Evolutionary conservation across 2,797 vertebrate species (phyloP).

Genomic region (Halcyon smyrnensis): DNA sequence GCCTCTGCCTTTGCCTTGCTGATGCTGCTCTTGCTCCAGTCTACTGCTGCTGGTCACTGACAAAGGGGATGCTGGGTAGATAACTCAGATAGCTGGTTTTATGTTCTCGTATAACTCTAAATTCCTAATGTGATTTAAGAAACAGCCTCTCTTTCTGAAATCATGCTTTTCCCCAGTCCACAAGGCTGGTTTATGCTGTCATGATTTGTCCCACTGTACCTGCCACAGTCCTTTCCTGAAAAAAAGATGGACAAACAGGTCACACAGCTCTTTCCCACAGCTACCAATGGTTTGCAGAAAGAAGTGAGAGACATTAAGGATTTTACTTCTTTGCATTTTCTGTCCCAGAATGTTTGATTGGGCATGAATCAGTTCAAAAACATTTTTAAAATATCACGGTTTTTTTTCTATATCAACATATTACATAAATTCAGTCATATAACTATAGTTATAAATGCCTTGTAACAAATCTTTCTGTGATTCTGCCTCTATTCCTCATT

Average conservation of each 20-base stretch:
- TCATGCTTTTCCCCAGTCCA: rapidly evolving
- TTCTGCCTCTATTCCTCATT: neutral
- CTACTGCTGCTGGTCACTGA: rapidly evolving
- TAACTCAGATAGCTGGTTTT: neutral
- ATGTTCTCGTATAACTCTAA: neutral
- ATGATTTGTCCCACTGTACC: neutral
- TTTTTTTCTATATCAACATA: neutral
- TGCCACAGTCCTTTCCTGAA: neutral
- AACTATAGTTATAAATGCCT: neutral
- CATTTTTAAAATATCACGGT: rapidly evolving
- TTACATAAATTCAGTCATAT: neutral
- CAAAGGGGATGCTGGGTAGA: rapidly evolving
- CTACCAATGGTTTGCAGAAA: neutral
- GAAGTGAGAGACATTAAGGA: neutral
- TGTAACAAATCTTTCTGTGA: neutral
- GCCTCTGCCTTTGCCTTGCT: neutral
- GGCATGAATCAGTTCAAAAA: neutral
- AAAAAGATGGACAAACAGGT: neutral
- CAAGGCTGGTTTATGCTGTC: neutral
- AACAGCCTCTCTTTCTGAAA: neutral
- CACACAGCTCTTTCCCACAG: neutral
- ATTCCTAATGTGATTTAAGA: neutral
- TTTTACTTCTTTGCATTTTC: neutral
- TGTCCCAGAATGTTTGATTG: neutral
- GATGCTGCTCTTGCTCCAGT: neutral